Evolutionary conservation across 2,888 invertebrate species (phyloP).

Genomic region (Eurytoma californica): DNA sequence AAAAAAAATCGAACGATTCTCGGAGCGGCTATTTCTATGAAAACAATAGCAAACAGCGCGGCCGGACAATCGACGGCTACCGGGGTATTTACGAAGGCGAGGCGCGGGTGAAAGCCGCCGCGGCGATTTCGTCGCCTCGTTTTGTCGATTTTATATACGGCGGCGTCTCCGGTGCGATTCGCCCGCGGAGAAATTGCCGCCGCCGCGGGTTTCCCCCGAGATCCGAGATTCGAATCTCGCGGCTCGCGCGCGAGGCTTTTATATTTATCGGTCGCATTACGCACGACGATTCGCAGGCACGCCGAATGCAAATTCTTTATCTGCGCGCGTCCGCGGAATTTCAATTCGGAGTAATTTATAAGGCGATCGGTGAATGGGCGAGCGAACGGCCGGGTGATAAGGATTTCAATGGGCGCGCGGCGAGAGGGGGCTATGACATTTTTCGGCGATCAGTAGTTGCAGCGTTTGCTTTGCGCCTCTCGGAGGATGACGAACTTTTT

Average conservation of each 20-base stretch:
- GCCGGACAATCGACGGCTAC: background rate
- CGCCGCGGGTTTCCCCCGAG: conserved; percentile 13
- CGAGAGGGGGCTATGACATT: background rate
- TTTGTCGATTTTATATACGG: conserved; percentile 37
- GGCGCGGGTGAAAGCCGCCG: background rate
- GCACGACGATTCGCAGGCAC: conserved; percentile 32
- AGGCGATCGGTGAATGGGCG: conserved; percentile 26
- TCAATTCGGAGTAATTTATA: conserved; percentile 50
- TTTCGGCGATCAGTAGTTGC: background rate
- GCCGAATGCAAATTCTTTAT: conserved; percentile 46
- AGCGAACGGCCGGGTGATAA: conserved; percentile 29
- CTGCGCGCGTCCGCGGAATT: conserved; percentile 36
- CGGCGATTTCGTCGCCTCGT: conserved; percentile 46
- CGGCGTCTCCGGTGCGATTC: conserved; percentile 29
- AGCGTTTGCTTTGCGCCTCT: too few species aligned
- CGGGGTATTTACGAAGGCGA: background rate
- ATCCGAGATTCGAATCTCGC: conserved; percentile 38
- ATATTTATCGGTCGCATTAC: conserved; percentile 41
- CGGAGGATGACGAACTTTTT: background rate
- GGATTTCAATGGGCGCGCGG: conserved; percentile 33
- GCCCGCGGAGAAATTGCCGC: conserved; percentile 25
- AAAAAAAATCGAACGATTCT: too few species aligned
- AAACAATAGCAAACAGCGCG: too few species aligned
- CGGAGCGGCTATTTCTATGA: too few species aligned
- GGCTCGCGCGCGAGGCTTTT: background rate